These are phyloP conservation scores for Molorchus minor DNA, from an alignment of 2,888 invertebrate genomes.

Conservation along the genomic window DNA sequence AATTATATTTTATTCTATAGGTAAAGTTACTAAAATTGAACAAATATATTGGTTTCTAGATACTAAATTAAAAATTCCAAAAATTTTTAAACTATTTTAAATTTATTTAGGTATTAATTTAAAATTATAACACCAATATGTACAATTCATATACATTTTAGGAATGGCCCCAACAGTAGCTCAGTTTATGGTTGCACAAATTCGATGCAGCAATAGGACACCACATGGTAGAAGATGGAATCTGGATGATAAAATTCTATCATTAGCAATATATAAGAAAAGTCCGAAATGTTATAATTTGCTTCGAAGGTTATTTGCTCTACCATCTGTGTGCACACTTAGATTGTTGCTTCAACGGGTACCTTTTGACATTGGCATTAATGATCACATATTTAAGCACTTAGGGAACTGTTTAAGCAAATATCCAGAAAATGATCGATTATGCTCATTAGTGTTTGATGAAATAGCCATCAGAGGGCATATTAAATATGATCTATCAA, in stretches of 20 bases:
- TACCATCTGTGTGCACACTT: slow-evolving; percentile 21
- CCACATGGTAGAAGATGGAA: slow-evolving; percentile 37
- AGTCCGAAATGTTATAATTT: slow-evolving; percentile 27
- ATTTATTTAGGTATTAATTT: too few relatives aligned
- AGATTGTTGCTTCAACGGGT: slow-evolving; percentile 10
- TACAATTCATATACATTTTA: neutral
- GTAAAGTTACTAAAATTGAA: too few relatives aligned
- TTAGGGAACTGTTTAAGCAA: slow-evolving; percentile 7
- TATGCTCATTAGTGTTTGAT: slow-evolving; percentile 22
- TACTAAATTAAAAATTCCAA: too few relatives aligned
- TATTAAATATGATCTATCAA: slow-evolving; percentile 15
- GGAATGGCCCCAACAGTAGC: slow-evolving; percentile 15
- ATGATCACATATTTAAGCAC: slow-evolving; percentile 23
- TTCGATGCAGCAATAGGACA: slow-evolving; percentile 18
- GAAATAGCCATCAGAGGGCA: slow-evolving; percentile 23
- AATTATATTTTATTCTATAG: too few relatives aligned
- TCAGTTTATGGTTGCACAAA: slow-evolving; percentile 34
- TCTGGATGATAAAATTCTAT: slow-evolving; percentile 35
- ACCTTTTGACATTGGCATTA: slow-evolving; percentile 20
- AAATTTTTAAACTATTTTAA: too few relatives aligned
- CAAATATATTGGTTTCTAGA: too few relatives aligned
- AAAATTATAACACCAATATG: too few relatives aligned
- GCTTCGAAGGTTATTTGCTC: slow-evolving; percentile 15
- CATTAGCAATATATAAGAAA: slow-evolving; percentile 30
- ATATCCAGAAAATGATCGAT: slow-evolving; percentile 1